These are phyloP conservation scores for Pan paniscus DNA, from an alignment of 2,113 vertebrate species.

Conservation along the genomic window DNA sequence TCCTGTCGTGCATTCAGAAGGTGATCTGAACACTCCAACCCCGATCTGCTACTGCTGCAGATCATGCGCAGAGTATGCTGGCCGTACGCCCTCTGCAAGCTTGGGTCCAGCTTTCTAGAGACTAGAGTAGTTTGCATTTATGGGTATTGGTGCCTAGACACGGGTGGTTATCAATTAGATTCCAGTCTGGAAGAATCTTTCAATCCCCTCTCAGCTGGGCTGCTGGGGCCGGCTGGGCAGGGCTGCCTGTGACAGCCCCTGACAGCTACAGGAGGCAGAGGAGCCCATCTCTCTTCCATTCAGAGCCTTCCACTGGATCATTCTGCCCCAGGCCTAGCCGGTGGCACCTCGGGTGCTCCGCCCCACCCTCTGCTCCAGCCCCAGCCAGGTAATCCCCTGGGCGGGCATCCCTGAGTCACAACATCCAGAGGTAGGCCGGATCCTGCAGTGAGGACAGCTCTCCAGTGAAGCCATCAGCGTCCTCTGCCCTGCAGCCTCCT, in stretches of 20 bases:
- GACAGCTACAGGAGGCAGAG: background rate
- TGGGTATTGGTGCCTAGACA: background rate
- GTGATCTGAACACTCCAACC: background rate
- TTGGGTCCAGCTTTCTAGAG: background rate
- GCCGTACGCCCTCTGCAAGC: background rate
- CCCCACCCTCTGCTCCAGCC: background rate
- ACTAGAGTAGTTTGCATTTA: background rate
- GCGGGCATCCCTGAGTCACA: background rate
- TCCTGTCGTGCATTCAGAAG: background rate
- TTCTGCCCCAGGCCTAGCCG: background rate
- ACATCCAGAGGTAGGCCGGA: background rate
- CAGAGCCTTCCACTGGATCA: background rate
- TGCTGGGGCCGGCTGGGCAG: background rate
- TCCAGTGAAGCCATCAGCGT: background rate
- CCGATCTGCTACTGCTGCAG: accelerated
- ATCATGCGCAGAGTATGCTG: too few species aligned
- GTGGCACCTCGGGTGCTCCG: background rate
- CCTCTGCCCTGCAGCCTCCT: background rate
- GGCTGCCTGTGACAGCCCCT: background rate
- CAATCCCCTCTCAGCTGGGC: background rate
- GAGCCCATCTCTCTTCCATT: background rate
- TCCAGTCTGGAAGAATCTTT: background rate
- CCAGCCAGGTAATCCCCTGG: background rate
- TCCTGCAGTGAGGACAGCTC: background rate
- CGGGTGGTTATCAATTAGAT: background rate